A percentile compares a stretch with the other conserved stretches of the same genome.
These are phyloP conservation scores for Perodicticus potto DNA, from an alignment of 2,797 vertebrate genomes.

Conservation along the genomic window DNA sequence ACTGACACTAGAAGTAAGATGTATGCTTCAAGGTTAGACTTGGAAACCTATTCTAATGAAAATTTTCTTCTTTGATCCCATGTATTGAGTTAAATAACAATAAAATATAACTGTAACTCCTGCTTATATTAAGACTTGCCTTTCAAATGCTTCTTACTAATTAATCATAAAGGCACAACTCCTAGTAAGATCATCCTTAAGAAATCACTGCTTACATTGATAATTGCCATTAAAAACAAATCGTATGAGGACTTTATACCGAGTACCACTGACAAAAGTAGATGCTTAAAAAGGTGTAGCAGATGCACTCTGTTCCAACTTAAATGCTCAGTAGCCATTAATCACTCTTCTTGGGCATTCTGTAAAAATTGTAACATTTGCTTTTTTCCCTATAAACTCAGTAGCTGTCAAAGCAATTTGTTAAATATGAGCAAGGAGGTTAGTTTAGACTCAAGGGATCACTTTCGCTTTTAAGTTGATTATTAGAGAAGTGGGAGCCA, in stretches of 20 bases:
- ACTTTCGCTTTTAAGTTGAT: conserved; percentile 25
- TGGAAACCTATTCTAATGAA: not conserved
- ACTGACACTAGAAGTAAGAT: not conserved
- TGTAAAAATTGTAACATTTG: not conserved
- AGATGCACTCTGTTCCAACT: not conserved
- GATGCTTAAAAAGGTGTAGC: not conserved
- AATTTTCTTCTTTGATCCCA: not conserved
- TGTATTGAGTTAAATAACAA: not conserved
- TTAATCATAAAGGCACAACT: not conserved
- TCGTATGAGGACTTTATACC: not conserved
- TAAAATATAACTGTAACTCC: not conserved
- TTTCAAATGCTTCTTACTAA: conserved; percentile 27
- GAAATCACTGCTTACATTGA: not conserved
- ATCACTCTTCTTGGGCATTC: not conserved
- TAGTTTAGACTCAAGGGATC: not conserved
- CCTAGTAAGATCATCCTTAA: not conserved
- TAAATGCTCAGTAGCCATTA: not conserved
- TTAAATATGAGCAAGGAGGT: not conserved
- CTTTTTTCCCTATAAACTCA: not conserved
- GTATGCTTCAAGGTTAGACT: not conserved
- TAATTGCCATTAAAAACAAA: not conserved
- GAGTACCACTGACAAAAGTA: not conserved
- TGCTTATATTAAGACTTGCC: not conserved
- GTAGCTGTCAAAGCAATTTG: not conserved
- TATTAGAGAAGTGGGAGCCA: not conserved